Conservation (phyloP, 2,888 invertebrate genomes). For the Sesamia inferens region DNA sequence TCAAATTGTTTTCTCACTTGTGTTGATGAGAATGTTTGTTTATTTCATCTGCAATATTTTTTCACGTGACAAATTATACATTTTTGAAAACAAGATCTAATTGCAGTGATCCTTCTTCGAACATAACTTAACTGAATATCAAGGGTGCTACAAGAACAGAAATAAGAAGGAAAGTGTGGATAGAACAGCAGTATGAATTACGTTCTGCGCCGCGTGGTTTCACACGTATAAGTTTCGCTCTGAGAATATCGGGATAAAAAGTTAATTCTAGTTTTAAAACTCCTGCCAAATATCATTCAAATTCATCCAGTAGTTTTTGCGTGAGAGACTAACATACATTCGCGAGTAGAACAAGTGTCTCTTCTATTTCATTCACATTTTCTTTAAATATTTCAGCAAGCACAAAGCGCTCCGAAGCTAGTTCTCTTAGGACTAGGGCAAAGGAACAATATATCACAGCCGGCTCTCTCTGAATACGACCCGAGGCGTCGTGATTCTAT, state of each 20-base stretch:
- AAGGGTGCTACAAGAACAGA: not conserved
- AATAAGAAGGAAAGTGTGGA: not conserved
- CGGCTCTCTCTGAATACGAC: slow-evolving; percentile 90
- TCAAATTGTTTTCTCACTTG: slow-evolving; percentile 19
- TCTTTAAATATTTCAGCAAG: slow-evolving; percentile 79
- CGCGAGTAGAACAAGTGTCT: too few species aligned
- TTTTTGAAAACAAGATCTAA: not conserved
- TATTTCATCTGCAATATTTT: not conserved
- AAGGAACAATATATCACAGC: slow-evolving; percentile 91
- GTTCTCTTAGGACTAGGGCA: slow-evolving; percentile 86
- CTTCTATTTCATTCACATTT: not conserved
- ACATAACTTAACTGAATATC: not conserved
- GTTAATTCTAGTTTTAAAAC: too few species aligned
- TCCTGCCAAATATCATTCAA: too few species aligned
- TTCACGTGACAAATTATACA: not conserved
- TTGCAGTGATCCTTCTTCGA: not conserved
- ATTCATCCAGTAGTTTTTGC: too few species aligned
- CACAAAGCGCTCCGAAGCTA: slow-evolving; percentile 91
- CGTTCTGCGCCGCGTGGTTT: too few species aligned
- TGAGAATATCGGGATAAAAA: too few species aligned
- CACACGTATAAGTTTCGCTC: too few species aligned
- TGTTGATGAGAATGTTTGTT: not conserved
- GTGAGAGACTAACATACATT: too few species aligned
- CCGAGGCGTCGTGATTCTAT: slow-evolving; percentile 90
- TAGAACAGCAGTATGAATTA: not conserved